Conservation (phyloP, 2,888 invertebrate genomes). For the Loripinus fragilis region DNA sequence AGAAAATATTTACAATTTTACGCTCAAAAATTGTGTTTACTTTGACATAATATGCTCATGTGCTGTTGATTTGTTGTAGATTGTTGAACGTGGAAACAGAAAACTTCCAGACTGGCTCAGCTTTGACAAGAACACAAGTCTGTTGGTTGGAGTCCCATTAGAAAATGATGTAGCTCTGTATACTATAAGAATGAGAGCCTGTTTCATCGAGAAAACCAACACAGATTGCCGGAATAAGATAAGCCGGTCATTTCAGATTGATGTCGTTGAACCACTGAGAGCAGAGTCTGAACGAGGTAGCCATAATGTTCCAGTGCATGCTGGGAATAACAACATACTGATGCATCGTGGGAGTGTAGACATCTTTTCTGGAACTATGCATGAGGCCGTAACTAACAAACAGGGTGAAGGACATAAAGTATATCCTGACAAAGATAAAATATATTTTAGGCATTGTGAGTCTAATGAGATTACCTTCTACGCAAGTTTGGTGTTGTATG, state of each 20-base stretch:
- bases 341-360: constrained; percentile 40
- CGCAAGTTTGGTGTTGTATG: constrained; percentile 45
- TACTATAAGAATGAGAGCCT: constrained; percentile 43
- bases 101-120: constrained; percentile 51
- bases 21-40: no score
- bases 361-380: constrained; percentile 15
- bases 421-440: neutral
- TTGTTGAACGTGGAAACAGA: constrained; percentile 46
- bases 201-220: constrained; percentile 39
- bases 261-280: constrained; percentile 49
- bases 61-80: constrained; percentile 25
- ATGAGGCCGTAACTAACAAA: neutral
- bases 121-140: constrained; percentile 41
- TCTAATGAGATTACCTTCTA: constrained; percentile 23
- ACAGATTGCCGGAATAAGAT: constrained; percentile 47
- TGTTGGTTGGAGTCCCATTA: constrained; percentile 44
- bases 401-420: neutral
- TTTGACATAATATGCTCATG: neutral
- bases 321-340: constrained; percentile 22
- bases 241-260: constrained; percentile 50
- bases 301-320: constrained; percentile 42
- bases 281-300: constrained; percentile 54
- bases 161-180: constrained; percentile 43
- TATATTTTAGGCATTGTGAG: constrained; percentile 1
- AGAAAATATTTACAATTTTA: no score